These are phyloP conservation scores for Stichopus chloronotus DNA, from an alignment of 35 echinoderm and acorn worm species.

Conservation along the genomic window DNA sequence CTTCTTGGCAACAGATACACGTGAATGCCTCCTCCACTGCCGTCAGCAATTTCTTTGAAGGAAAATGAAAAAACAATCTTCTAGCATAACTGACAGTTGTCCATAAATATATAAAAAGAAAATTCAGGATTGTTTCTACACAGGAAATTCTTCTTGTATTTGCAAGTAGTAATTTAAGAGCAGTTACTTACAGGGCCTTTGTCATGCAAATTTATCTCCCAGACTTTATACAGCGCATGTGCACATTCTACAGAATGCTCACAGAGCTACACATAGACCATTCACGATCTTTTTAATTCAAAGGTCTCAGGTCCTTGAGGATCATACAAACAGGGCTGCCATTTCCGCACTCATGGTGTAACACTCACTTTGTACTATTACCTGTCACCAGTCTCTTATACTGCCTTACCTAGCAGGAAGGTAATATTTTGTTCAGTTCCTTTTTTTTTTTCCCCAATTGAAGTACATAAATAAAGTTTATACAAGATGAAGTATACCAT, in stretches of 20 bases:
- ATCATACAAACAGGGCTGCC: neutral
- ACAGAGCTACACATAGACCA: neutral
- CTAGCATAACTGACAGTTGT: too few relatives aligned
- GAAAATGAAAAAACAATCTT: slow-evolving; percentile 21
- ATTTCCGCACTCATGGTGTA: neutral
- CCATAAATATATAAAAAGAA: too few relatives aligned
- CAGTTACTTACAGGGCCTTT: too few relatives aligned
- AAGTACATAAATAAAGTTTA: too few relatives aligned
- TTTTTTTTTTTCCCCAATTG: too few relatives aligned
- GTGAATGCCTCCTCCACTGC: slow-evolving; percentile 92
- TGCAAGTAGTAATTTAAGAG: too few relatives aligned
- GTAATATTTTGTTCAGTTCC: too few relatives aligned
- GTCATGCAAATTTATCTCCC: neutral
- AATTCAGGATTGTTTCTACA: too few relatives aligned
- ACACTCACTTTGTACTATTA: neutral
- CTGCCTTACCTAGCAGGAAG: neutral
- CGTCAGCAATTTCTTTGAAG: slow-evolving; percentile 77
- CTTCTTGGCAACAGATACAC: slow-evolving; percentile 98
- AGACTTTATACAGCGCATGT: neutral
- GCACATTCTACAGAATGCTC: neutral
- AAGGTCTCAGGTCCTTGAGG: neutral
- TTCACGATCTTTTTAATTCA: neutral
- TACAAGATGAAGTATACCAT: too few relatives aligned
- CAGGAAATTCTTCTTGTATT: too few relatives aligned
- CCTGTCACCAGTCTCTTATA: neutral